These are phyloP conservation scores for Pionites leucogaster DNA, from an alignment of 2,113 vertebrate species.

Conservation along the genomic window DNA sequence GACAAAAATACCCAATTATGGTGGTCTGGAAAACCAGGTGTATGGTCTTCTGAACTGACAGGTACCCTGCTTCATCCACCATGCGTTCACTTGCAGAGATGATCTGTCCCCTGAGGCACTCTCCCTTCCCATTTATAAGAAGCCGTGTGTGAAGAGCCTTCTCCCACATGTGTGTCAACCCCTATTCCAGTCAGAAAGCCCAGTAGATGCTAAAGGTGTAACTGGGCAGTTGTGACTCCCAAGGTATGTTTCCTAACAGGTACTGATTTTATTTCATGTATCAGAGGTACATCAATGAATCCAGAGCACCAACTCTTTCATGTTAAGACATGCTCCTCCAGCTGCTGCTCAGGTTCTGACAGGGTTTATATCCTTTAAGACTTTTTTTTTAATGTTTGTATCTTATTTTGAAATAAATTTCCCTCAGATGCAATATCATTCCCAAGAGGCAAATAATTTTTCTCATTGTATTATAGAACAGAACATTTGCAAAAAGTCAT, in stretches of 20 bases:
- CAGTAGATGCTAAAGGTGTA: not conserved
- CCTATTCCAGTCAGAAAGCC: not conserved
- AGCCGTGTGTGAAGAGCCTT: not conserved
- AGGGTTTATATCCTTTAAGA: not conserved
- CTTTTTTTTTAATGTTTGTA: not conserved
- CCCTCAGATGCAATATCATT: not conserved
- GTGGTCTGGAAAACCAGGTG: not conserved
- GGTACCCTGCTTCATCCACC: not conserved
- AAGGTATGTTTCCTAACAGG: not conserved
- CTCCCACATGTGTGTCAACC: not conserved
- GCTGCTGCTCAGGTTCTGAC: not conserved
- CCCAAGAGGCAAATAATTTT: not conserved
- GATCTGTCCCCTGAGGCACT: not conserved
- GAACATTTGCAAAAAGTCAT: not conserved
- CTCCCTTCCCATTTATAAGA: not conserved
- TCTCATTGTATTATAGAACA: not conserved
- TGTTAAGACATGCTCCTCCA: not conserved
- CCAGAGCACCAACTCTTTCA: not conserved
- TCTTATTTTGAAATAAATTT: not conserved
- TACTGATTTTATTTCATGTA: not conserved
- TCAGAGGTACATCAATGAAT: not conserved
- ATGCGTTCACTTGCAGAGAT: fast-evolving
- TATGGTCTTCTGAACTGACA: not conserved
- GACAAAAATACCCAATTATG: not conserved
- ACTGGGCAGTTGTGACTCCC: not conserved